Base-by-base conservation (phyloP, 2,888 invertebrate genomes). In the Leptarthrus brevirostris region DNA sequence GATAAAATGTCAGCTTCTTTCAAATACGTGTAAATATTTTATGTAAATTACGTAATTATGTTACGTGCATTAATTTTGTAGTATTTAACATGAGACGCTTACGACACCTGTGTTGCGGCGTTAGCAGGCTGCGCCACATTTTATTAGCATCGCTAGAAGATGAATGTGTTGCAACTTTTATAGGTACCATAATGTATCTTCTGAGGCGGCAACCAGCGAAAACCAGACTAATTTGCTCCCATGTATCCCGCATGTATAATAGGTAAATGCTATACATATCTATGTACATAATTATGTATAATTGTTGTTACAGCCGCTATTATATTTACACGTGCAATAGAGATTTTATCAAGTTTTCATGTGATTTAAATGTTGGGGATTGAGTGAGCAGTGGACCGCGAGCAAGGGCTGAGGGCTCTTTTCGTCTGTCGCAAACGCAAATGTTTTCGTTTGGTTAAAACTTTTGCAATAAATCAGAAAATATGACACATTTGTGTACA, bases 1-100 rank as follows among this genome's bases (percentile, higher is more conserved):
- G 64, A 44, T 64, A 44, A 64, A 64, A 64, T 47, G 64, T 1
- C 18, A 22, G 47, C 47, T 64, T 64, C 64, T 64, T 64, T 64
- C 47, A 14, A 47, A 71, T 71, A 20, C 36, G 36, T 53, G 56
- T 53, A 69, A 53, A 74, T 74, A 72, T 69, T 69, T 74, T 56
- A 74, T 72, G 74, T 52, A 74, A 74, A 74, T 74, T 72, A 69
- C 69, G 72, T 56, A 74, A 74, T 74, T 75, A 75, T 64, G 74
- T 73, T 69, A 72, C 73, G 69, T 58, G 53, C 72, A 72, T 72
- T 73, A 71, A 75, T 75, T 75, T 58, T 69, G 53, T 64, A 49
- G 49, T 40, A 30, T 56, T 72, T 72, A 72, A 30, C 61, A 71
- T 56, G 72, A 54, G 54, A 71, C 53, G 70, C 40, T 22, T 52